Evolutionary conservation across 30 jellyfish, hydroid and myxozoan genomes (phyloP).

Genomic region (Nemopilema nomurai): DNA sequence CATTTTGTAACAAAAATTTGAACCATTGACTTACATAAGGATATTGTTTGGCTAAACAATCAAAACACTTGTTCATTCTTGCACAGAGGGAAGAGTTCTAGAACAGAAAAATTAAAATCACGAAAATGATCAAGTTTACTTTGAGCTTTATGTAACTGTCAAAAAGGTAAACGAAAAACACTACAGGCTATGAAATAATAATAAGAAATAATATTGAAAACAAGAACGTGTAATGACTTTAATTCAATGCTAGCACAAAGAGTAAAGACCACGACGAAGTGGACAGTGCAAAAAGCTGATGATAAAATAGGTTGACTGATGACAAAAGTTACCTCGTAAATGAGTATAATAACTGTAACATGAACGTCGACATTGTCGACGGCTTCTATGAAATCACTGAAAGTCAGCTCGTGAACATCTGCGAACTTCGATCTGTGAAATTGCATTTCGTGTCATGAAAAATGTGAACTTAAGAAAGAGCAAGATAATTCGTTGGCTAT

Average conservation of each 20-base stretch:
- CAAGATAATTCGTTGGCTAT: no score
- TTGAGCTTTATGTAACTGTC: not conserved
- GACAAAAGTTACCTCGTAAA: constrained; percentile 51
- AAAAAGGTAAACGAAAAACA: no score
- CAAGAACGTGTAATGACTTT: no score
- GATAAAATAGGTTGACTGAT: no score
- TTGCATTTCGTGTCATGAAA: no score
- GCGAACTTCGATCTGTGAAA: constrained; percentile 52
- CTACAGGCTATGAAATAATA: no score
- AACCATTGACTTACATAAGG: constrained; percentile 77
- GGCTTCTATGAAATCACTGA: constrained; percentile 60
- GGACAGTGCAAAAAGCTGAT: no score
- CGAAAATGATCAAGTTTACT: not conserved
- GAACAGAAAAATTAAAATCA: not conserved
- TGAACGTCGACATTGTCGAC: constrained; percentile 71
- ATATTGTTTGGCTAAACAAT: constrained; percentile 75
- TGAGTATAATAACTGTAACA: constrained; percentile 68
- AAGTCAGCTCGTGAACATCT: constrained; percentile 57
- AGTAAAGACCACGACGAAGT: no score
- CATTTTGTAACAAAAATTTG: no score
- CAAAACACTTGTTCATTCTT: constrained; percentile 80
- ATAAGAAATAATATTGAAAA: not conserved
- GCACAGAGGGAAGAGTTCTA: constrained; percentile 68
- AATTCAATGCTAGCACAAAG: no score
- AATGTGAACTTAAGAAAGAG: no score